These are phyloP conservation scores for Thomomys bottae DNA, from an alignment of 2,113 vertebrate species.

Conservation along the genomic window DNA sequence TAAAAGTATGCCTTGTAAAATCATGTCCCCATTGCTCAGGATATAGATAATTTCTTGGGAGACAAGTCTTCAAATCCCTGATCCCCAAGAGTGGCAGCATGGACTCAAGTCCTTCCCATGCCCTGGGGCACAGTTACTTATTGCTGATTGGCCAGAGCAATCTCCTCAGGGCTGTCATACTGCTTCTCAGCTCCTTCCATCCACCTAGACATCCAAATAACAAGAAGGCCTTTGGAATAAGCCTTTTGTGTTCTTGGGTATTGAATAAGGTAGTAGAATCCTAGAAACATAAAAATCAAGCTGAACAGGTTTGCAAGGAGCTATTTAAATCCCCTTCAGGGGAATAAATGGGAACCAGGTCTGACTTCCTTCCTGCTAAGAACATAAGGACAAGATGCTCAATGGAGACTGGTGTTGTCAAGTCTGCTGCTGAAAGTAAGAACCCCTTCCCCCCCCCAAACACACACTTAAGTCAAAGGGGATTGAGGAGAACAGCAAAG, in stretches of 20 bases:
- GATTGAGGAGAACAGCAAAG: not conserved
- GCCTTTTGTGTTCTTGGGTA: not conserved
- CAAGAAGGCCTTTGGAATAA: not conserved
- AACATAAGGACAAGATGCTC: not conserved
- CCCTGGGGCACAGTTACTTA: not conserved
- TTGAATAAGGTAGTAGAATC: not conserved
- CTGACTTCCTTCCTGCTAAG: not conserved
- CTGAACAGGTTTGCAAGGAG: slow-evolving; percentile 10
- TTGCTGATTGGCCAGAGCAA: not conserved
- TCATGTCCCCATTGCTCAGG: slow-evolving; percentile 29
- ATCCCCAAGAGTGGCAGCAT: not conserved
- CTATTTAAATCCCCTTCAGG: not conserved
- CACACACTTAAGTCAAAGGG: no score
- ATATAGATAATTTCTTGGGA: slow-evolving; percentile 10
- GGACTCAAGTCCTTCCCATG: not conserved
- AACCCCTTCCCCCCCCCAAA: no score
- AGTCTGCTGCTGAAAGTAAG: not conserved
- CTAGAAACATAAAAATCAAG: slow-evolving; percentile 41
- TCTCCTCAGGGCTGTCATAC: not conserved
- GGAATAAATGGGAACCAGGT: not conserved
- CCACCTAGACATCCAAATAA: not conserved
- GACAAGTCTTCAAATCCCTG: not conserved
- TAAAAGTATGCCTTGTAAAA: slow-evolving; percentile 48
- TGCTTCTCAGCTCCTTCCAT: not conserved
- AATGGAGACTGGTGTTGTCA: not conserved